Percentiles rank a stretch among this genome's conserved stretches.
Conservation (phyloP, 2,797 vertebrate species). For the Fundulus diaphanus region DNA sequence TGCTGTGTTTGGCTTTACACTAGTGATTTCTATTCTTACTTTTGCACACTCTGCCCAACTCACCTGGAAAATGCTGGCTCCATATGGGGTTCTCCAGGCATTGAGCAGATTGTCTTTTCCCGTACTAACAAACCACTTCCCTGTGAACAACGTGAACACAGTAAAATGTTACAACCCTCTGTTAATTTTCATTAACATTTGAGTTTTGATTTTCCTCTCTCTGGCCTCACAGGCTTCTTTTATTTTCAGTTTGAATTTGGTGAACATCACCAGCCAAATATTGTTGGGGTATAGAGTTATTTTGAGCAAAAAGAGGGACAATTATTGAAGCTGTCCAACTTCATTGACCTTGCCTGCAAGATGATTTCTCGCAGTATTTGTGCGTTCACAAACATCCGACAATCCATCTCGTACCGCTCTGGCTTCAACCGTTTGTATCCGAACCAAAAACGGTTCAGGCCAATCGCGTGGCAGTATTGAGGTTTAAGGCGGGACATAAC, state of each 20-base stretch:
- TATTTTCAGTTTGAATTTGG: background rate
- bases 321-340: background rate
- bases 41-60: background rate
- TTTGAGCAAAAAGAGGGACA: background rate
- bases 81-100: slow-evolving; percentile 87
- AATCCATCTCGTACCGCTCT: too few relatives aligned
- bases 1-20: background rate
- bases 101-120: slow-evolving; percentile 88
- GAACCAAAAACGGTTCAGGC: too few relatives aligned
- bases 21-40: background rate
- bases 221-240: background rate
- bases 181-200: background rate
- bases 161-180: slow-evolving; percentile 4
- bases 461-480: too few relatives aligned
- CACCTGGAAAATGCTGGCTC: slow-evolving; percentile 88
- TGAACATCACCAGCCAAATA: background rate
- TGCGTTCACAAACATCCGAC: too few relatives aligned
- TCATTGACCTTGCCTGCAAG: too few relatives aligned
- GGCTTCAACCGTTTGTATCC: too few relatives aligned
- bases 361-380: too few relatives aligned
- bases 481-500: too few relatives aligned
- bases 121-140: slow-evolving; percentile 88
- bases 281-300: background rate
- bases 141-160: slow-evolving; percentile 56
- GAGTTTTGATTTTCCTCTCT: background rate